Evolutionary conservation across 2,888 invertebrate genomes (phyloP), one percentile per base, ranked within the genome.

Genomic region (Netelia inedita): DNA sequence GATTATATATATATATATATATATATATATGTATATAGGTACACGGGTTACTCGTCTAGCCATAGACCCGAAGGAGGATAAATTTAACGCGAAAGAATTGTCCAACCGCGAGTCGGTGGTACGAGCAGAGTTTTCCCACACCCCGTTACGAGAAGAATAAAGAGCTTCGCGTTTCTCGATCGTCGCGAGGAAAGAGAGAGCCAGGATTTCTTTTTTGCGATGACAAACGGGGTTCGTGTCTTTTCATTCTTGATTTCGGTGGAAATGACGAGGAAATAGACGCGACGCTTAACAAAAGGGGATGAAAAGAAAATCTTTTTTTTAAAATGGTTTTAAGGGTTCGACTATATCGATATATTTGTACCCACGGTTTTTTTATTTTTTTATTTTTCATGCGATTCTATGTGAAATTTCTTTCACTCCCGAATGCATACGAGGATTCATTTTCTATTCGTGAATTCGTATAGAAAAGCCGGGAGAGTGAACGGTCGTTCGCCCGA

Each of bases 81-180:
- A 80, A 84, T 81, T 78, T 69, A 16, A 63, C 50, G 16, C 53
- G 46, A 35, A 63, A 46, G 71, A 81, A 80, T 73, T 55, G 55
- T 73, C 80, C 50, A 55, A 63, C 69, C 68, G 41, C 73, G 55
- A 73, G 41, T 57, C 50, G 41, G 57, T 1, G 53, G 71, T 21
- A 41, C 65, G 21, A 63, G 43, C 28, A 28, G 14, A 46, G 57
- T 19, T 19, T 16, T 23, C 11, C 41, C 41, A 53, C 76, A 16
- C 35, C 61, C 53, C 14, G 14, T 53, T 69, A n/a, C 19, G 16
- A 46, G 35, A 61, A 50, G 23, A 43, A 41, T 65, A 65, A 28
- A 46, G 16, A 75, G 61, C 16, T 79, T 59, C 19, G 28, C 16
- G 11, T 61, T 8, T 55, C 21, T 16, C 28, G 14, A 79, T 75